These are phyloP conservation scores for Goniozus legneri DNA, from an alignment of 1,140 invertebrate species.

Conservation along the genomic window DNA sequence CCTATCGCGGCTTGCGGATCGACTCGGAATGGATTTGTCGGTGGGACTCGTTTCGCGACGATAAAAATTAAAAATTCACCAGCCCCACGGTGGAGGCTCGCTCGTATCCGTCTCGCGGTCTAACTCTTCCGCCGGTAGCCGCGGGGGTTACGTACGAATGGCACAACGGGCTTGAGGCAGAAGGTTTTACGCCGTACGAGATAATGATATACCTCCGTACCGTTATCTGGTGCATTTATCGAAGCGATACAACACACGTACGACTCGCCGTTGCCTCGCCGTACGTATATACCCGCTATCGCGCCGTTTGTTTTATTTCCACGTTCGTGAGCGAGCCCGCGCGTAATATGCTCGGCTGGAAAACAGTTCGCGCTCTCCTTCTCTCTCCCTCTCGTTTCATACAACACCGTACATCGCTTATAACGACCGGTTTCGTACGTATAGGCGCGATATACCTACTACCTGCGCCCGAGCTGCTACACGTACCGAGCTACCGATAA, in stretches of 20 bases:
- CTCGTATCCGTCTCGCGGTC: not conserved
- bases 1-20: not conserved
- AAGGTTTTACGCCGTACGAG: conserved; percentile 24
- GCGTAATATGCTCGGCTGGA: conserved; percentile 23
- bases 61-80: conserved; percentile 39
- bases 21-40: conserved; percentile 23
- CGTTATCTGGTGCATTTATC: conserved; percentile 38
- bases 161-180: not conserved
- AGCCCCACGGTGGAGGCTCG: not conserved
- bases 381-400: conserved; percentile 10
- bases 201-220: conserved; percentile 35
- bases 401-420: conserved; percentile 12
- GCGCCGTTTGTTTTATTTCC: conserved; percentile 33
- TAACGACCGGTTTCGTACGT: conserved; percentile 23
- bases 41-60: conserved; percentile 12
- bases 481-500: conserved; percentile 2
- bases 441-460: conserved; percentile 5
- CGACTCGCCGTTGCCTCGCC: not conserved
- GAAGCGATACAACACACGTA: conserved; percentile 14
- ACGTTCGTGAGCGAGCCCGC: conserved; percentile 16
- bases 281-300: conserved; percentile 13
- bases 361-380: conserved; percentile 25
- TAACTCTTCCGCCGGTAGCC: not conserved
- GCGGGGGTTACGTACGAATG: conserved; percentile 14
- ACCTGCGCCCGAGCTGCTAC: no score